phyloP scores from a whole-genome alignment of 2,888 invertebrate species.

The Ophion costatus region DNA sequence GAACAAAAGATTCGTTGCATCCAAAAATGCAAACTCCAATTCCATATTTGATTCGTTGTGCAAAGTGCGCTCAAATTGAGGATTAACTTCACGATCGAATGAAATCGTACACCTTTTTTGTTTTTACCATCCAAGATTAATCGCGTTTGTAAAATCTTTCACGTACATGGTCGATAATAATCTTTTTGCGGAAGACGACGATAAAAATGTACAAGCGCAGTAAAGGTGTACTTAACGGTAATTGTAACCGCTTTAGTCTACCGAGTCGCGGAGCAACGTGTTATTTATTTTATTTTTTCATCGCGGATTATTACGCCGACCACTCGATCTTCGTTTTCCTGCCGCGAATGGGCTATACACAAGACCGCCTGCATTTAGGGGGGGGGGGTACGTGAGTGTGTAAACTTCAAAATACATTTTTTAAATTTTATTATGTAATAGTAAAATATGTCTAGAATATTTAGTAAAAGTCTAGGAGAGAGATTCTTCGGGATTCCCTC shows the following conservation, averaged over 20 bases:
- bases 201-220: slow-evolving; percentile 16
- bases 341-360: not conserved
- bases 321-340: slow-evolving; percentile 1
- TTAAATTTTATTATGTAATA: no score
- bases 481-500: no score
- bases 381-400: no score
- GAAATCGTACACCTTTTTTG: not conserved
- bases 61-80: no score
- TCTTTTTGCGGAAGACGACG: slow-evolving; percentile 1
- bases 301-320: not conserved
- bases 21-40: no score
- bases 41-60: no score
- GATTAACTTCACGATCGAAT: not conserved
- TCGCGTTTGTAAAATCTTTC: not conserved
- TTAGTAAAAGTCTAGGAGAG: no score
- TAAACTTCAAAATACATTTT: no score
- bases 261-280: not conserved
- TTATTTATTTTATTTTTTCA: not conserved
- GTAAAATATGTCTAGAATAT: no score
- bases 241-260: not conserved
- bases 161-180: not conserved
- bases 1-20: no score
- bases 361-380: not conserved
- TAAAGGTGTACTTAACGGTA: slow-evolving; percentile 23
- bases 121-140: not conserved